These are phyloP conservation scores for Pelecanus crispus DNA, from an alignment of 2,113 vertebrate species.

Conservation along the genomic window DNA sequence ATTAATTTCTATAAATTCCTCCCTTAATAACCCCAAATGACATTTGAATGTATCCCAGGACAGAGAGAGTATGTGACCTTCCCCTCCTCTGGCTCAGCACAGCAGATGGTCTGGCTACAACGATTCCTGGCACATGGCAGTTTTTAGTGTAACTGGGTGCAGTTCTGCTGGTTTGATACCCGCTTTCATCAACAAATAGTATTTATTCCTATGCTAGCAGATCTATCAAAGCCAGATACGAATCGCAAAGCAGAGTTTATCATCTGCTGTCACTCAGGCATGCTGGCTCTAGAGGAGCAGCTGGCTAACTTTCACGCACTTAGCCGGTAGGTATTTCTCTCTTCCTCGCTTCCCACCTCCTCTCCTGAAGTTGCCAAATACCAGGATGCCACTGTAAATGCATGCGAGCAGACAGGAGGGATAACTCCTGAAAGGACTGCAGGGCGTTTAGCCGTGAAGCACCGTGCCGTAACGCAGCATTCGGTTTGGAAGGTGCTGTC, in stretches of 20 bases:
- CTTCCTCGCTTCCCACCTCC: not conserved
- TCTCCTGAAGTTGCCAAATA: not conserved
- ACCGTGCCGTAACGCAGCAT: not conserved
- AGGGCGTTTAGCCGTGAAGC: not conserved
- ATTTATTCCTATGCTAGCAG: not conserved
- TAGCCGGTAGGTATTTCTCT: not conserved
- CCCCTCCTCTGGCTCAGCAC: not conserved
- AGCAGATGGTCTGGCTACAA: not conserved
- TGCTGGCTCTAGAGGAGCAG: not conserved
- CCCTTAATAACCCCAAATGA: not conserved
- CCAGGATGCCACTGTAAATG: not conserved
- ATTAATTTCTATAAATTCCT: not conserved
- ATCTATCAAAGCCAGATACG: not conserved
- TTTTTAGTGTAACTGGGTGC: not conserved
- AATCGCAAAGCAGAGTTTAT: not conserved
- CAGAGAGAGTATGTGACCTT: not conserved
- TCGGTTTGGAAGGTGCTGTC: not conserved
- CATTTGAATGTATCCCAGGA: not conserved
- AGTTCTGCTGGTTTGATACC: not conserved
- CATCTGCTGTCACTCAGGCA: not conserved
- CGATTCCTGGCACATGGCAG: not conserved
- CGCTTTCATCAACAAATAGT: not conserved
- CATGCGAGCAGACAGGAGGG: not conserved
- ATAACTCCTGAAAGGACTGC: not conserved
- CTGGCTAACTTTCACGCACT: not conserved